Percentiles rank a stretch among this genome's conserved stretches.
Conservation (phyloP, 2,888 invertebrate genomes). For the Cerastis leucographa region DNA sequence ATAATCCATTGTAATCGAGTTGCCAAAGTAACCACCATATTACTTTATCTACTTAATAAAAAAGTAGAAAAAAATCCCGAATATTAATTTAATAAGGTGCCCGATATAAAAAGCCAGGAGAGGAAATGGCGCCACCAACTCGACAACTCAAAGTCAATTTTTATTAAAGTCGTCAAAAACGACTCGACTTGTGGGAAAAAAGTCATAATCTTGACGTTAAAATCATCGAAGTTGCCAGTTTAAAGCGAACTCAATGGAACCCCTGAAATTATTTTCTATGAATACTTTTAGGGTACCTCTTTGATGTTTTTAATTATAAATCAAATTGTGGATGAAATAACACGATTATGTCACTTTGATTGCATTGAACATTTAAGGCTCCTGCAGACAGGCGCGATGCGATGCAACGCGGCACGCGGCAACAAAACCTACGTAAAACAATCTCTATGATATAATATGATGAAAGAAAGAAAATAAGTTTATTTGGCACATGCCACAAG, state of each 20-base stretch:
- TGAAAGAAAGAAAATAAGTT: too few species aligned
- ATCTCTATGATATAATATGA: too few species aligned
- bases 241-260: constrained; percentile 51
- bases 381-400: too few species aligned
- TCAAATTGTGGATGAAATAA: neutral
- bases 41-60: constrained; percentile 40
- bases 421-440: too few species aligned
- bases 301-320: neutral
- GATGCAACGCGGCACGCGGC: too few species aligned
- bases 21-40: constrained; percentile 42
- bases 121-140: constrained; percentile 56
- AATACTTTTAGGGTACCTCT: constrained; percentile 49
- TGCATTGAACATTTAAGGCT: neutral
- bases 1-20: constrained; percentile 39
- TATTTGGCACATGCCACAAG: too few species aligned
- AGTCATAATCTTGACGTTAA: constrained; percentile 65
- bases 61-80: constrained; percentile 32
- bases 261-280: constrained; percentile 47
- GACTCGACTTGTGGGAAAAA: constrained; percentile 63
- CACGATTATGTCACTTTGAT: neutral
- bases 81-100: constrained; percentile 65
- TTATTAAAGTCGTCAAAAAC: constrained; percentile 69
- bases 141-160: constrained; percentile 69
- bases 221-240: constrained; percentile 67
- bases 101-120: constrained; percentile 52